phyloP scores from a whole-genome alignment of 2,888 invertebrate species.

The Nasonovia ribisnigri region DNA sequence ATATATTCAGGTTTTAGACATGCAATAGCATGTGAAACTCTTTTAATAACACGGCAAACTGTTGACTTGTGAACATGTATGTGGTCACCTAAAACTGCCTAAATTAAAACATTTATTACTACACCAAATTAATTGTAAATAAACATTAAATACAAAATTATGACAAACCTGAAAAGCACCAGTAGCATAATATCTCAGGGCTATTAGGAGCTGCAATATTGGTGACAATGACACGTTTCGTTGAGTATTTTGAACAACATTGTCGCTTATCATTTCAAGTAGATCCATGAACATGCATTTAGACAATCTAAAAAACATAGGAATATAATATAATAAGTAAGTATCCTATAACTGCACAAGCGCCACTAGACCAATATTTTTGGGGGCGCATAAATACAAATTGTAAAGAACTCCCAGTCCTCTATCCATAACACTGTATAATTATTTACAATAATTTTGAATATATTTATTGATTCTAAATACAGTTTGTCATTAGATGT shows the following conservation, averaged over 20 bases:
- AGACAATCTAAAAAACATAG: background rate
- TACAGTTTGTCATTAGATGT: too few species aligned
- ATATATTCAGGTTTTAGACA: background rate
- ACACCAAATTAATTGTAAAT: too few species aligned
- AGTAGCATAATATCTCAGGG: slow-evolving; percentile 1
- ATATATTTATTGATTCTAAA: too few species aligned
- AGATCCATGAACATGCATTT: background rate
- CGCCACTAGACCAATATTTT: too few species aligned
- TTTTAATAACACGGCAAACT: background rate
- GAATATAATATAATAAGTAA: too few species aligned
- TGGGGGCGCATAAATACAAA: too few species aligned
- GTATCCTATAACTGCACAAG: too few species aligned
- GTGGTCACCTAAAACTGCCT: slow-evolving; percentile 10
- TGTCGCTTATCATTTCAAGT: background rate
- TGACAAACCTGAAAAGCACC: slow-evolving; percentile 23
- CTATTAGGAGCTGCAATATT: background rate
- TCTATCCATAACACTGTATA: too few species aligned
- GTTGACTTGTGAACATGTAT: background rate
- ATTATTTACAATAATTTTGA: too few species aligned
- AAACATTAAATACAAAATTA: too few species aligned
- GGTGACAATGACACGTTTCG: background rate
- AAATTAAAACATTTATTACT: background rate
- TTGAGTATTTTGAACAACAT: background rate
- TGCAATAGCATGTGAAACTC: background rate
- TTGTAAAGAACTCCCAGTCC: too few species aligned